Evolutionary conservation across 2,888 invertebrate genomes (phyloP).

Genomic region (Lasius platythorax): DNA sequence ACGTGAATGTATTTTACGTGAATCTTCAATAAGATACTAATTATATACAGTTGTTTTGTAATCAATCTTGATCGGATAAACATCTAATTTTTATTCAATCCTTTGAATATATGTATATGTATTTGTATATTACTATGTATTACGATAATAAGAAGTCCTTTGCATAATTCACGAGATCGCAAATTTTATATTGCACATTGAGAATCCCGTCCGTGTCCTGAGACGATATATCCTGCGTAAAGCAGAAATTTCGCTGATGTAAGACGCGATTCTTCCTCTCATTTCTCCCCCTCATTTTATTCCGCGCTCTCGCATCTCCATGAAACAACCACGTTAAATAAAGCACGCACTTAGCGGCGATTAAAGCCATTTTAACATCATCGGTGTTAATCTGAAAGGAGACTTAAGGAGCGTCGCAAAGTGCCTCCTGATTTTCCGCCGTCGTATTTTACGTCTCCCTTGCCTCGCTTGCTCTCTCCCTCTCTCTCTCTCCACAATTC

Average conservation of each 20-base stretch:
- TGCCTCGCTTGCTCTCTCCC: neutral
- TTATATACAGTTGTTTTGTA: neutral
- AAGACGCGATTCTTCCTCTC: neutral
- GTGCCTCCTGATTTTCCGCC: constrained; percentile 16
- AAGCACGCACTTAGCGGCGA: constrained; percentile 32
- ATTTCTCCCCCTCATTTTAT: constrained; percentile 11
- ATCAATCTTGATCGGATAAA: constrained; percentile 1
- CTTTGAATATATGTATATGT: neutral
- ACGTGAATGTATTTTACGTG: neutral
- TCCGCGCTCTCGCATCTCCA: constrained; percentile 19
- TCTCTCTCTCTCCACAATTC: constrained; percentile 11
- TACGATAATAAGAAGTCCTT: neutral
- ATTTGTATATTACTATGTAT: neutral
- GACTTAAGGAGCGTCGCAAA: constrained; percentile 33
- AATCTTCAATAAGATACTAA: neutral
- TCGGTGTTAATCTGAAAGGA: constrained; percentile 42
- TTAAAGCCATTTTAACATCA: constrained; percentile 46
- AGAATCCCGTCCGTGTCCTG: neutral
- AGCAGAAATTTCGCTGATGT: constrained; percentile 9
- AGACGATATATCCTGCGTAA: neutral
- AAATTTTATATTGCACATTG: neutral
- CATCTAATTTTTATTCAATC: neutral
- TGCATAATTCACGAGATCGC: neutral
- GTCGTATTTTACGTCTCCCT: constrained; percentile 25
- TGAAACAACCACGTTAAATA: constrained; percentile 35